A percentile compares a stretch with the other conserved stretches of the same genome.
Conservation (phyloP, 2,113 vertebrate genomes). For the Rhagologus leucostigma region DNA sequence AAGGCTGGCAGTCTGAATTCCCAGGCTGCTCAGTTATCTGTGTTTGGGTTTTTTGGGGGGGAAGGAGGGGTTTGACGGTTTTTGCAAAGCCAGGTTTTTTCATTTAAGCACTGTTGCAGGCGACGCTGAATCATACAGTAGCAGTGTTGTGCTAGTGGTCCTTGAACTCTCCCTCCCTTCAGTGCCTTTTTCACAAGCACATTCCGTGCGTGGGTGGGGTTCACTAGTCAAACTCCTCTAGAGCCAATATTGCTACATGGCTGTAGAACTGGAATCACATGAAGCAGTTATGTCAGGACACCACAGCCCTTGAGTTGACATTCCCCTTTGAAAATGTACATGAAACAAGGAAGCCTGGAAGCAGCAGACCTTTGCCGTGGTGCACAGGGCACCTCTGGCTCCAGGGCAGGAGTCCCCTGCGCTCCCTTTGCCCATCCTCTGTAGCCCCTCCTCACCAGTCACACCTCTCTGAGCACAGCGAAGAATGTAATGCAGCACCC, state of each 20-base stretch:
- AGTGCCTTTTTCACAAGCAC: neutral
- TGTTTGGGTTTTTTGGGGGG: neutral
- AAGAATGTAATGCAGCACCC: neutral
- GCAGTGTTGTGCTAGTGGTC: no score
- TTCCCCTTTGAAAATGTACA: neutral
- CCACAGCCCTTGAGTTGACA: neutral
- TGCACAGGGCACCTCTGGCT: neutral
- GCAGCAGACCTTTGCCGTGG: neutral
- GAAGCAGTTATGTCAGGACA: neutral
- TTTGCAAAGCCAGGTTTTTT: neutral
- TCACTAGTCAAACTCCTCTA: neutral
- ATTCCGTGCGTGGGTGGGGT: neutral
- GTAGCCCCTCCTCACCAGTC: neutral
- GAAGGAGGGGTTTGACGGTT: neutral
- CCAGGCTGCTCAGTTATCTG: neutral
- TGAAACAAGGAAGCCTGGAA: neutral
- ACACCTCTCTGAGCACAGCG: neutral
- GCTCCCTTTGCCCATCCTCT: accelerated
- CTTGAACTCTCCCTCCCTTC: neutral
- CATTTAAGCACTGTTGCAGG: neutral
- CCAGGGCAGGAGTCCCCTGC: accelerated
- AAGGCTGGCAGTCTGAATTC: neutral
- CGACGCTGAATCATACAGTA: neutral
- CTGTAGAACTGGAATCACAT: neutral
- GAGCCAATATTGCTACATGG: accelerated